Evolutionary conservation across 2,113 vertebrate species (phyloP).

Genomic region (Melanerpes formicivorus): DNA sequence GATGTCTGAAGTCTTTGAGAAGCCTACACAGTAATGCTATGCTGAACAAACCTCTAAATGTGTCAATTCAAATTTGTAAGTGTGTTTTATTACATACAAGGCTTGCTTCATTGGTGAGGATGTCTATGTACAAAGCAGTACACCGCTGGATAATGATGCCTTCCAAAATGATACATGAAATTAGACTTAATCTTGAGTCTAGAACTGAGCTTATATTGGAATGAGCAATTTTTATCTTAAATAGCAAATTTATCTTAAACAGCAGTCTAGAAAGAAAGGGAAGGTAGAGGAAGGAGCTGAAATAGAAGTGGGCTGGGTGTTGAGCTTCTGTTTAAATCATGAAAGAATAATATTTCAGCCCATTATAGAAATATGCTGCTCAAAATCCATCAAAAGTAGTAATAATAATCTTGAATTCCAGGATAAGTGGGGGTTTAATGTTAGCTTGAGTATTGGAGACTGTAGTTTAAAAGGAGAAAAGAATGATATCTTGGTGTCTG

Average conservation of each 20-base stretch:
- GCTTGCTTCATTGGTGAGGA: background rate
- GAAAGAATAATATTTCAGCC: background rate
- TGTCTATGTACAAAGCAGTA: background rate
- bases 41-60: background rate
- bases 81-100: background rate
- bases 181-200: background rate
- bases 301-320: background rate
- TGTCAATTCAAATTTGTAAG: background rate
- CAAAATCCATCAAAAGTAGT: background rate
- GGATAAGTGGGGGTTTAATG: background rate
- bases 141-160: background rate
- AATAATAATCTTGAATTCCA: background rate
- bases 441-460: background rate
- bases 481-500: background rate
- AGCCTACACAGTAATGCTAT: background rate
- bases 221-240: background rate
- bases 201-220: background rate
- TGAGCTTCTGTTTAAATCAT: background rate
- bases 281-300: background rate
- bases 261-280: background rate
- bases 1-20: background rate
- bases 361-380: background rate
- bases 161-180: background rate
- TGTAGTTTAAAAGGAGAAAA: background rate
- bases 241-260: background rate